These are phyloP conservation scores for Caenorhabditis sp. DNA, from an alignment of 2,888 invertebrate genomes.

Conservation along the genomic window DNA sequence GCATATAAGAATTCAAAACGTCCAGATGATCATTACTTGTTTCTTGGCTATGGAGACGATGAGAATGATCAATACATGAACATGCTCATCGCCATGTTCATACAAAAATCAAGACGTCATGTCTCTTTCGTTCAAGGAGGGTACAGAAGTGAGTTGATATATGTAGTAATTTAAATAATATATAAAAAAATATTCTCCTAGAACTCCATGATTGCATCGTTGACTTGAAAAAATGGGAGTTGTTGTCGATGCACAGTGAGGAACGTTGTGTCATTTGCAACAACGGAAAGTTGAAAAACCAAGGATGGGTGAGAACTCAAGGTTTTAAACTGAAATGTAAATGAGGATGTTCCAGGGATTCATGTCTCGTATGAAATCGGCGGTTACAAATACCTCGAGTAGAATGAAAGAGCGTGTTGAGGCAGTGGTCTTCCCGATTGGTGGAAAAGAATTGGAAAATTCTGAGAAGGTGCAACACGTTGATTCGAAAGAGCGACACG, in stretches of 20 bases:
- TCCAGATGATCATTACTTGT: constrained; percentile 79
- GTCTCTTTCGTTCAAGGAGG: constrained; percentile 92
- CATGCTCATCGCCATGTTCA: constrained; percentile 96
- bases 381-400: constrained; percentile 26
- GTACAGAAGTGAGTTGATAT: constrained; percentile 76
- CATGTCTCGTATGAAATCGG: constrained; percentile 31
- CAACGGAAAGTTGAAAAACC: constrained; percentile 7
- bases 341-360: constrained; percentile 19
- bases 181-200: background rate
- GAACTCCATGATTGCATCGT: constrained; percentile 23
- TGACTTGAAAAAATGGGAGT: constrained; percentile 21
- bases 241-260: constrained; percentile 31
- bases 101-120: constrained; percentile 90
- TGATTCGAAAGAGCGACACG: constrained; percentile 83
- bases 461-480: constrained; percentile 76
- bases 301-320: constrained; percentile 29
- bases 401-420: constrained; percentile 38
- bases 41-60: constrained; percentile 76
- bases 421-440: constrained; percentile 31
- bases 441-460: no score
- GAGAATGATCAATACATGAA: constrained; percentile 80
- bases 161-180: background rate
- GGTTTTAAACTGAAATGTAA: no score
- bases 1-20: constrained; percentile 80
- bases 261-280: constrained; percentile 23